Percentiles rank a stretch among this genome's conserved stretches.
These are phyloP conservation scores for Gymnoscelis rufifasciata DNA, from an alignment of 2,888 invertebrate species.

Conservation along the genomic window DNA sequence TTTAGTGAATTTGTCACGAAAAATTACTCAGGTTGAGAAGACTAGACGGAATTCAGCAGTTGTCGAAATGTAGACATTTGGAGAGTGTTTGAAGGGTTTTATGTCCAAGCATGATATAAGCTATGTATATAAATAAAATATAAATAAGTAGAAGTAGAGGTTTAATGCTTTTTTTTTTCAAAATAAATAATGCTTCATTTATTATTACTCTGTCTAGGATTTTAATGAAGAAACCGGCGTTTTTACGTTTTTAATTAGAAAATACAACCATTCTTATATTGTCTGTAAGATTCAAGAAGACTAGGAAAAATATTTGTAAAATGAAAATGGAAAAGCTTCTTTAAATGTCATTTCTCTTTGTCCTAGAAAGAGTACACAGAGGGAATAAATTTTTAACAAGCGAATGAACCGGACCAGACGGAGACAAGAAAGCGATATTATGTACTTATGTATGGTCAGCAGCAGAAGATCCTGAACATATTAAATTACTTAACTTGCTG, in stretches of 20 bases:
- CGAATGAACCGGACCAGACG: conserved; percentile 17
- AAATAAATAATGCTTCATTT: neutral
- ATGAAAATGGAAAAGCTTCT: conserved; percentile 6
- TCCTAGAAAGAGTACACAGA: conserved; percentile 12
- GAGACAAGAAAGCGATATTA: neutral
- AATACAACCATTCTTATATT: neutral
- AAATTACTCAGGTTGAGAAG: too few species aligned
- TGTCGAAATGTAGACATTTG: too few species aligned
- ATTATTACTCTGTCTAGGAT: too few species aligned
- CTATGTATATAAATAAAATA: too few species aligned
- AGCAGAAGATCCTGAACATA: neutral
- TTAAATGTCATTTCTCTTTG: conserved; percentile 8
- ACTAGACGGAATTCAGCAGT: too few species aligned
- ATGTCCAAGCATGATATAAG: too few species aligned
- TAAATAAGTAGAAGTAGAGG: too few species aligned
- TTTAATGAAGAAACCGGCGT: too few species aligned
- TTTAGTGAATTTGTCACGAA: too few species aligned
- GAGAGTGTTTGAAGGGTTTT: too few species aligned
- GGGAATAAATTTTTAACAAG: conserved; percentile 16
- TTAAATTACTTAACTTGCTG: neutral
- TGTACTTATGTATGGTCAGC: neutral
- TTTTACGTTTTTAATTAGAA: too few species aligned
- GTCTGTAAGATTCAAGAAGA: neutral
- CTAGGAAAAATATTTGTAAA: conserved; percentile 1
- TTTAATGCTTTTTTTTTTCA: neutral